These are phyloP conservation scores for Bombyx mandarina DNA, from an alignment of 1,140 invertebrate species.

Conservation along the genomic window DNA sequence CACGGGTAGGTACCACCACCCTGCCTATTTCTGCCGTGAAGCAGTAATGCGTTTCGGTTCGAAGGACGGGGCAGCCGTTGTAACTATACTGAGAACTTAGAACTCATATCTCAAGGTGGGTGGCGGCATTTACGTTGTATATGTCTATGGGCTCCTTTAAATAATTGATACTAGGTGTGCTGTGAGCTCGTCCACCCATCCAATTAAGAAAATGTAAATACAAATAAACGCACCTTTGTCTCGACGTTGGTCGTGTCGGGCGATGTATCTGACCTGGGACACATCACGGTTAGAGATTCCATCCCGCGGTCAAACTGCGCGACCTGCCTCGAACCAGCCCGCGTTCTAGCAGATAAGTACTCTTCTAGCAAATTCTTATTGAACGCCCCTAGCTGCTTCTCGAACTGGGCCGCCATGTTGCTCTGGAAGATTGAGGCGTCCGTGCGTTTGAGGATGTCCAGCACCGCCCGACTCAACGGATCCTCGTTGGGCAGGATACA, in stretches of 20 bases:
- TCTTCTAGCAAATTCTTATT: conserved; percentile 23
- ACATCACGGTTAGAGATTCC: not conserved
- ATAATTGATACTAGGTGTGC: no score
- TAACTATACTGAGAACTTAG: no score
- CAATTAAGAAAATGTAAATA: not conserved
- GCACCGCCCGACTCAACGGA: conserved; percentile 22
- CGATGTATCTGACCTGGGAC: conserved; percentile 20
- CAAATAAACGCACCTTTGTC: conserved; percentile 31
- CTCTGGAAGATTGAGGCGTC: conserved; percentile 32
- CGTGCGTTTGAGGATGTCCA: conserved; percentile 37
- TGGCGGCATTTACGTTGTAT: no score
- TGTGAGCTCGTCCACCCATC: no score
- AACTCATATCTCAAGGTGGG: no score
- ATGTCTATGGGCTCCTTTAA: no score
- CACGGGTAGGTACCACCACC: no score
- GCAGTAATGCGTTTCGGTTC: no score
- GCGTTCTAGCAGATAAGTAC: conserved; percentile 20
- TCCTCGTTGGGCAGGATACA: conserved; percentile 43
- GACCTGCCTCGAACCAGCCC: not conserved
- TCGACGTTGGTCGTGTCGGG: conserved; percentile 45
- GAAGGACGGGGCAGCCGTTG: no score
- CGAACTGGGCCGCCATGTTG: conserved; percentile 31
- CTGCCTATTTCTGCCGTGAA: no score
- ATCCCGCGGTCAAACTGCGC: not conserved
- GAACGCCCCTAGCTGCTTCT: conserved; percentile 20